A percentile compares a stretch with the other conserved stretches of the same genome.
phyloP scores from a whole-genome alignment of 2,797 vertebrate genomes.

The Melanotaenia maccullochi region DNA sequence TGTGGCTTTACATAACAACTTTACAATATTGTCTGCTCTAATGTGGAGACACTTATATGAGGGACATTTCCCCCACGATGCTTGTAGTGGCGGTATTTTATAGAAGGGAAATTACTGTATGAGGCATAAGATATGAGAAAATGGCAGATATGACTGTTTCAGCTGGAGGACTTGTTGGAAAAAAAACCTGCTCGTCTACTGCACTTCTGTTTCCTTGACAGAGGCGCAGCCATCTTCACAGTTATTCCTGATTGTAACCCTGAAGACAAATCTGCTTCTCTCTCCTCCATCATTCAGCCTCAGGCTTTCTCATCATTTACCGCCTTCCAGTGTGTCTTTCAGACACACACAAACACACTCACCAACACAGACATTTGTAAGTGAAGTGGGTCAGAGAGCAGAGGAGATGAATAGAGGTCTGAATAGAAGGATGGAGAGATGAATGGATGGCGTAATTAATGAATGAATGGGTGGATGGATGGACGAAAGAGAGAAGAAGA shows the following conservation, averaged over 20 bases:
- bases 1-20: background rate
- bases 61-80: background rate
- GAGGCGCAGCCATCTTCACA: conserved; percentile 1
- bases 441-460: conserved; percentile 65
- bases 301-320: conserved; percentile 37
- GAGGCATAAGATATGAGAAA: background rate
- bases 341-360: conserved; percentile 34
- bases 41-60: background rate
- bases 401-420: conserved; percentile 67
- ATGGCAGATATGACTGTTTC: background rate
- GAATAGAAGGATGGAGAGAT: conserved; percentile 67
- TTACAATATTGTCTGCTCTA: background rate
- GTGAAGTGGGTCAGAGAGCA: conserved; percentile 79
- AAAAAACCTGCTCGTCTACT: background rate
- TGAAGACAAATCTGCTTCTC: conserved; percentile 17
- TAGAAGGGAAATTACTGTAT: background rate
- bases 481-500: conserved; percentile 63
- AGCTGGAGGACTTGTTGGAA: background rate
- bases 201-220: background rate
- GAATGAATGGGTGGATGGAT: conserved; percentile 61
- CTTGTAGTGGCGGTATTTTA: background rate
- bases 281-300: conserved; percentile 24
- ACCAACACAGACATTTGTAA: conserved; percentile 65
- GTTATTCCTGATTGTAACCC: background rate
- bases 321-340: conserved; percentile 27